Evolutionary conservation across 2,797 vertebrate genomes (phyloP).

Genomic region (Danio kyathit): DNA sequence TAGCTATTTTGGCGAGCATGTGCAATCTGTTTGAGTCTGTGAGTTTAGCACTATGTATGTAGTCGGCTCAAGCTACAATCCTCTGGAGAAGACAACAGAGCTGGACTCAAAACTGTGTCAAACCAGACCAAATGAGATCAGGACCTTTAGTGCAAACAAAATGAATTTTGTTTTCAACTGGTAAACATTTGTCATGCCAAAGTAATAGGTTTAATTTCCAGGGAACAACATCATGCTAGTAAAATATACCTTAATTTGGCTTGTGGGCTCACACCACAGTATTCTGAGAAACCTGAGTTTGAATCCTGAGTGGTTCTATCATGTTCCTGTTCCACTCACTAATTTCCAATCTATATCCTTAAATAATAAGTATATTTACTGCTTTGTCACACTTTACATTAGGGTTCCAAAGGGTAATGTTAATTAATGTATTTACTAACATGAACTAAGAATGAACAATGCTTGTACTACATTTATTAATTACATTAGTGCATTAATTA

Average conservation of each 20-base stretch:
- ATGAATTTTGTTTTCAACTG: background rate
- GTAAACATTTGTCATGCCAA: background rate
- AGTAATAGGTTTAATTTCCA: background rate
- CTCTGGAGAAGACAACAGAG: background rate
- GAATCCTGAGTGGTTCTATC: background rate
- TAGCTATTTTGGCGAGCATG: background rate
- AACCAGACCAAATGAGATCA: constrained; percentile 11
- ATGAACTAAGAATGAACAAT: too few species aligned
- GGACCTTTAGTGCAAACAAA: constrained; percentile 2
- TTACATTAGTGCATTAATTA: too few species aligned
- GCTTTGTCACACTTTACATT: too few species aligned
- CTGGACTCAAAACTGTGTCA: background rate
- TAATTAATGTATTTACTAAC: too few species aligned
- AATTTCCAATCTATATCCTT: background rate
- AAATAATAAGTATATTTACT: too few species aligned
- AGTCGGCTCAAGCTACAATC: background rate
- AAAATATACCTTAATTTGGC: background rate
- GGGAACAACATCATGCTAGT: too few species aligned
- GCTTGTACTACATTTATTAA: too few species aligned
- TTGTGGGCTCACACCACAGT: background rate
- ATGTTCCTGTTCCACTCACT: background rate
- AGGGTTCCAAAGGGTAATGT: too few species aligned
- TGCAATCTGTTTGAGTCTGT: background rate
- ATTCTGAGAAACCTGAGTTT: background rate
- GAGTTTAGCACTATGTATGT: background rate